A percentile compares a stretch with the other conserved stretches of the same genome.
phyloP scores from a whole-genome alignment of 2,113 vertebrate species.

The Lamprotornis superbus region DNA sequence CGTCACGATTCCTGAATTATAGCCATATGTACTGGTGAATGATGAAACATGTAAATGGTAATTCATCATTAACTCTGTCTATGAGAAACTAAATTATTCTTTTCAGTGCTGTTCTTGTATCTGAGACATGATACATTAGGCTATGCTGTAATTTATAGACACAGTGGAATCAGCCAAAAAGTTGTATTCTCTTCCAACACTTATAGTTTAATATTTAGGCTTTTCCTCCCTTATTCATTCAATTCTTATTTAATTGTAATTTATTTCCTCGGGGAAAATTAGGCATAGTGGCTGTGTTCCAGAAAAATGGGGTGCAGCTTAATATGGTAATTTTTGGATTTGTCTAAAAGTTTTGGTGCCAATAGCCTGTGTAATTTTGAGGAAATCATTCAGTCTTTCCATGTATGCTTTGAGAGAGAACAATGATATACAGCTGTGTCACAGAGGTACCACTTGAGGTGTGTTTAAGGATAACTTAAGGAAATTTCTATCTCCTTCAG shows the following conservation, averaged over 20 bases:
- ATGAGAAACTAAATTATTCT: conserved; percentile 62
- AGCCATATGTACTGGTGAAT: conserved; percentile 56
- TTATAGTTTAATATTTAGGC: conserved; percentile 46
- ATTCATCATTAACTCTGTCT: conserved; percentile 62
- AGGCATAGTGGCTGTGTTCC: conserved; percentile 20
- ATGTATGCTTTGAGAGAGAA: background rate
- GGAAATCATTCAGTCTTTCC: background rate
- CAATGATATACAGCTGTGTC: background rate
- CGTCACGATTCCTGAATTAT: conserved; percentile 59
- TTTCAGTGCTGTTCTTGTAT: conserved; percentile 47
- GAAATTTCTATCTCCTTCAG: background rate
- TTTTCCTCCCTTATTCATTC: conserved; percentile 39
- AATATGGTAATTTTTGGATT: conserved; percentile 30
- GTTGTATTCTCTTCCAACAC: conserved; percentile 34
- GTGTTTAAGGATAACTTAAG: background rate
- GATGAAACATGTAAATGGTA: conserved; percentile 65
- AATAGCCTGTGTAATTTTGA: conserved; percentile 38
- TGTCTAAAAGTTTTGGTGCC: conserved; percentile 28
- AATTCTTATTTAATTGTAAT: conserved; percentile 51
- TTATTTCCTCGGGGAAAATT: conserved; percentile 42
- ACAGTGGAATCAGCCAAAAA: conserved; percentile 34
- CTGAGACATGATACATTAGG: conserved; percentile 52
- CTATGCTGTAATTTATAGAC: conserved; percentile 54
- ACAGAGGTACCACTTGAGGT: background rate
- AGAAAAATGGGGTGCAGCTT: conserved; percentile 48